A percentile compares a stretch with the other conserved stretches of the same genome.
Conservation (phyloP, 2,797 vertebrate genomes). For the Pipistrellus pipistrellus region DNA sequence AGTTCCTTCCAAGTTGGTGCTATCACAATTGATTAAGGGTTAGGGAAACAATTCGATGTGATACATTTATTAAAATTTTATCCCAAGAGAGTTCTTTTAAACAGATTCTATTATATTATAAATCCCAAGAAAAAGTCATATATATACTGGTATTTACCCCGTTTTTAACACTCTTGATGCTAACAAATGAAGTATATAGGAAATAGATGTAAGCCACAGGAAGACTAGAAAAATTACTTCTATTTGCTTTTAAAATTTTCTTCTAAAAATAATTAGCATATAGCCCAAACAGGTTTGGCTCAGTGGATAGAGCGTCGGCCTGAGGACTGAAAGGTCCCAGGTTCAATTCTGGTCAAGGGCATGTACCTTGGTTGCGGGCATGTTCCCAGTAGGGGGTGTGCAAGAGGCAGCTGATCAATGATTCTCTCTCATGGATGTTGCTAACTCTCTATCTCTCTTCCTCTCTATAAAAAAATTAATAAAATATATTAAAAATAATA, state of each 20-base stretch:
- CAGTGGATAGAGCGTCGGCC: too few relatives aligned
- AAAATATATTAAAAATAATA: too few relatives aligned
- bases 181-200: not conserved
- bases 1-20: not conserved
- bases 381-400: too few relatives aligned
- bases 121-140: not conserved
- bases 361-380: too few relatives aligned
- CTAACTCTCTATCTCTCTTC: too few relatives aligned
- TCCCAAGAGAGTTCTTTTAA: slow-evolving; percentile 12
- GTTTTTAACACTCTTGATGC: not conserved
- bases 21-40: slow-evolving; percentile 49
- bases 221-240: not conserved
- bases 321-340: too few relatives aligned
- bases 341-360: too few relatives aligned
- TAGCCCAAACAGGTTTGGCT: too few relatives aligned
- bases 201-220: slow-evolving; percentile 6
- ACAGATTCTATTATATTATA: not conserved
- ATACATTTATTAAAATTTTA: not conserved
- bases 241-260: not conserved
- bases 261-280: not conserved
- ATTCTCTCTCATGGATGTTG: too few relatives aligned
- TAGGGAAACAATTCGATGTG: not conserved
- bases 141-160: not conserved
- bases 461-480: too few relatives aligned
- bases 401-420: too few relatives aligned